Conservation (phyloP, 2,888 invertebrate genomes). For the Dione juno region DNA sequence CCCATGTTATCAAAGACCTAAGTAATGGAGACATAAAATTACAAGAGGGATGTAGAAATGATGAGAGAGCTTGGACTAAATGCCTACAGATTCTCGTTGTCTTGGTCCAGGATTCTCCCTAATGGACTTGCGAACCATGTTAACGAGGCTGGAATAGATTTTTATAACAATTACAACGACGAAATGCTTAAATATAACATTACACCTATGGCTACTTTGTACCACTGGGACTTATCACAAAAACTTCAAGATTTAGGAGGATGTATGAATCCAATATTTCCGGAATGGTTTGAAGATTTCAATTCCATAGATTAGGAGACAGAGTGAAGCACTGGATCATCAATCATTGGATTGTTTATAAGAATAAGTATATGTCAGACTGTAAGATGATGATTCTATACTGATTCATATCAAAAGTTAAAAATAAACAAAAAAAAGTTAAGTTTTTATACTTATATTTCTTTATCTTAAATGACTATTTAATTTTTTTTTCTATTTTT, state of each 20-base stretch:
- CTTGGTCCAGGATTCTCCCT: conserved; percentile 86
- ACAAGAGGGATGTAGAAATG: conserved; percentile 80
- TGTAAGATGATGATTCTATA: too few relatives aligned
- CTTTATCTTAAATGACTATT: too few relatives aligned
- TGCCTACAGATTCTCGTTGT: conserved; percentile 81
- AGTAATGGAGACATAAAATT: conserved; percentile 84
- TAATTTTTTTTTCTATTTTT: too few relatives aligned
- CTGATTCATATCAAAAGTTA: too few relatives aligned
- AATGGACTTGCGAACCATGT: conserved; percentile 75
- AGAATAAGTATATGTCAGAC: too few relatives aligned
- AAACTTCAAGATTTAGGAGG: conserved; percentile 83
- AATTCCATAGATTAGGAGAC: conserved; percentile 74
- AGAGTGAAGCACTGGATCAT: conserved; percentile 82
- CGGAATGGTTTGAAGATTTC: conserved; percentile 78
- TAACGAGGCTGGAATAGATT: conserved; percentile 84
- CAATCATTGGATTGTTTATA: too few relatives aligned
- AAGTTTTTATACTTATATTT: neutral
- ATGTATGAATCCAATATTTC: conserved; percentile 67
- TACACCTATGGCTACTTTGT: conserved; percentile 82
- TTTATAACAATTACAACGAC: conserved; percentile 86
- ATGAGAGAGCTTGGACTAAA: conserved; percentile 72
- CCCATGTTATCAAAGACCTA: conserved; percentile 55
- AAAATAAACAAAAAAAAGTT: too few relatives aligned
- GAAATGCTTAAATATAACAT: conserved; percentile 84
- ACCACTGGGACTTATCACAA: conserved; percentile 83